Base-by-base conservation (phyloP, 2,113 vertebrate species). In the Athene noctua region DNA sequence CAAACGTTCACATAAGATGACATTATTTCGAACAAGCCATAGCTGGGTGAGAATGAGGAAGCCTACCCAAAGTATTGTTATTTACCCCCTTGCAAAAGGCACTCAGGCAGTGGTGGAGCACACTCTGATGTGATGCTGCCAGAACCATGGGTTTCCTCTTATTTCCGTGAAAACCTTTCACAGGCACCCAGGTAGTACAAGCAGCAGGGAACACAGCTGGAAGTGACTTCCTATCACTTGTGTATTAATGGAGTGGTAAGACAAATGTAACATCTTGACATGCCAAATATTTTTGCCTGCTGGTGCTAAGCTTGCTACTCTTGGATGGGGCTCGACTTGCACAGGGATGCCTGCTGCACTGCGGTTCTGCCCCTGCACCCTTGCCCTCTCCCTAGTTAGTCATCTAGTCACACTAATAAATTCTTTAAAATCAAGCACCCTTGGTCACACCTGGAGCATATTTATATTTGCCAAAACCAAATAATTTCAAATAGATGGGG, bases 211-310 rank as follows among this genome's bases (percentile, higher is more conserved):
- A 91, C 84, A 75, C 90, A 47, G 27, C 68, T 92, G 80, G 93
- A 94, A 94, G 96, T 90, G 88, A 90, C 93, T 93, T 94, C 92
- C 88, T 95, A 96, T 97, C 97, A 93, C 74, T 91, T 46, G 49
- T 15, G 4, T 93, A 68, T 87, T 95, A 93, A 92, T 65, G 88
- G 58, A 80, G 52, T 3, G 1, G 59, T 36, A 80, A 96, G 86
- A 83, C 49, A 67, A 95, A 96, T 80, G 94, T 34, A 77, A 59
- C 2, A 0, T 80, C 91, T 66, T 90, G 85, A 89, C 88, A 46
- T 3, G 21, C 49, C 2, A 3, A n/a, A 51, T 0, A 19, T 40
- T 96, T 96, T 95, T 91, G 78, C 75, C 95, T 95, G 77, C 92
- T 96, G 47, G 91, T 89, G 90, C 84, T 94, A 93, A 95, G 79